Conservation (phyloP, 1,140 invertebrate species). For the Cecropterus lyciades region DNA sequence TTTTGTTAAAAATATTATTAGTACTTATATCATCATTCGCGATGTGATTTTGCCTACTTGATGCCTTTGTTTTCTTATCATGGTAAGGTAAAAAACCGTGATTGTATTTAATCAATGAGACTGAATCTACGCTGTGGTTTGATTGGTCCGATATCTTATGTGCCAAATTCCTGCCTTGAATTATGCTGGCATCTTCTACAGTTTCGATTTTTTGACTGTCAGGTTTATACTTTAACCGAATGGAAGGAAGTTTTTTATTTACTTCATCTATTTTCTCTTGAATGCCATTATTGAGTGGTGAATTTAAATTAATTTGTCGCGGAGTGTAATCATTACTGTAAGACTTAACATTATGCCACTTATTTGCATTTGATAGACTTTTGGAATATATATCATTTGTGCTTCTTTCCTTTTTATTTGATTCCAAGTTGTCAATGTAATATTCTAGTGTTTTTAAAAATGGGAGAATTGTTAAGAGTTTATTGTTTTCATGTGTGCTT, state of each 20-base stretch:
- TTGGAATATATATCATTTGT: conserved; percentile 54
- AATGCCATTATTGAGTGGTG: conserved; percentile 34
- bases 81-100: conserved; percentile 59
- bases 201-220: conserved; percentile 51
- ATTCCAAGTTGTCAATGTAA: conserved; percentile 43
- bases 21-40: conserved; percentile 22
- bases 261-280: conserved; percentile 46
- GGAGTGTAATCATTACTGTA: conserved; percentile 68
- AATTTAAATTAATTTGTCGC: conserved; percentile 49
- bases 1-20: conserved; percentile 34
- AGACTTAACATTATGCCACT: conserved; percentile 73
- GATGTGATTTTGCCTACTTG: conserved; percentile 34
- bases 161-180: conserved; percentile 53
- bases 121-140: conserved; percentile 44
- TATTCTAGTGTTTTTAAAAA: conserved; percentile 70
- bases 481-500: conserved; percentile 37
- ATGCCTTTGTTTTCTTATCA: conserved; percentile 39
- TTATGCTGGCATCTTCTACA: conserved; percentile 43
- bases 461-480: conserved; percentile 57
- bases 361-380: conserved; percentile 59
- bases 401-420: conserved; percentile 40
- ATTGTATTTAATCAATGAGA: conserved; percentile 68
- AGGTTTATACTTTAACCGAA: conserved; percentile 62
- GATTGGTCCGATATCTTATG: conserved; percentile 61
- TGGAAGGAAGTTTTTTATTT: conserved; percentile 55